Evolutionary conservation across 1,140 invertebrate genomes (phyloP), one percentile per base, ranked within the genome.

Genomic region (Papilio machaon): DNA sequence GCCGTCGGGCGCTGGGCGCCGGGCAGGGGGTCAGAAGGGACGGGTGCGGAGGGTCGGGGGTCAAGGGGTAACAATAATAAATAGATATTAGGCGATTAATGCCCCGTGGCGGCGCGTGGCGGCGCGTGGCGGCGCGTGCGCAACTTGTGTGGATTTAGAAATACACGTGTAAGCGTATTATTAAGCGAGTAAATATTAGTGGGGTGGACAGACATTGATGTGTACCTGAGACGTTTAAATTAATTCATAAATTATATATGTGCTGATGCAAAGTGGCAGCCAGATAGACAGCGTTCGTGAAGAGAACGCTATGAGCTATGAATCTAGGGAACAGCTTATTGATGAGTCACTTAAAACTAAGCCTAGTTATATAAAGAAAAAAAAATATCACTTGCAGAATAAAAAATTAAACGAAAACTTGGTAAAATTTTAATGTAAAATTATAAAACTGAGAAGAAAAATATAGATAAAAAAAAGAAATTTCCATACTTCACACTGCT

Each of bases 61-160:
- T 54, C 64, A 35, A 77, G 73, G 77, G 70, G 78, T 49, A 73
- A 82, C 80, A 82, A 82, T 86, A 87, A 85, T 86, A 89, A 90
- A 88, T 81, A 87, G 87, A 89, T 86, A 86, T 90, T 88, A 90
- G 84, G 78, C 84, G 89, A 89, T 91, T 91, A 90, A 64, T 70
- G 81, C 80, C 80, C 79, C 81, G 70, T 80, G 73, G 52, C 75
- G 86, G 58, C 87, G 84, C 87, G 87, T 80, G 73, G 52, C 75
- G 86, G 58, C 87, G 84, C 87, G 87, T 85, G 87, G 23, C 85
- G 83, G 46, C 80, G 76, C 79, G 82, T 82, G 82, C 49, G 49
- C 82, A n/a, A 67, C 43, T 80, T 70, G 84, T 82, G 84, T 85
- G 73, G 81, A 82, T 83, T 82, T 81, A 80, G 60, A 82, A 70